phyloP scores from a whole-genome alignment of 2,888 invertebrate species.

The Melanchra persicariae region DNA sequence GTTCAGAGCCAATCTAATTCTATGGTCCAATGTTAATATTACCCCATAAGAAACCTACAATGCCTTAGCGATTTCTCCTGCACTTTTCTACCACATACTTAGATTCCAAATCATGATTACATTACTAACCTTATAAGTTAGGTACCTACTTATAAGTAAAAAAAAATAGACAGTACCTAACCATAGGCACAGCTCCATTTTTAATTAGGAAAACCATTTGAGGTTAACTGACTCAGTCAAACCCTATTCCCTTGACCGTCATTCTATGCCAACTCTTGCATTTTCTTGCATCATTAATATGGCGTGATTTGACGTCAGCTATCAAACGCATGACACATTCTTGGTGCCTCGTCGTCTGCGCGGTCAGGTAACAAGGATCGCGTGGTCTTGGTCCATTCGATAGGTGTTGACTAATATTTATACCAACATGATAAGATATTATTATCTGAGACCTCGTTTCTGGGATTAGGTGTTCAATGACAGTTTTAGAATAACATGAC shows the following conservation, averaged over 20 bases:
- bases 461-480: conserved; percentile 45
- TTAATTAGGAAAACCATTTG: neutral
- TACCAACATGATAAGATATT: conserved; percentile 42
- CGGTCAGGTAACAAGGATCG: conserved; percentile 3
- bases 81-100: too few relatives aligned
- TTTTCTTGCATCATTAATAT: conserved; percentile 47
- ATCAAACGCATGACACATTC: conserved; percentile 39
- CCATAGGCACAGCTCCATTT: neutral
- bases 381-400: neutral
- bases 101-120: too few relatives aligned
- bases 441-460: conserved; percentile 37
- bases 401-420: conserved; percentile 14
- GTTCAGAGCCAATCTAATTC: too few relatives aligned
- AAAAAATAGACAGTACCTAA: too few relatives aligned
- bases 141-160: neutral
- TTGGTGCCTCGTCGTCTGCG: conserved; percentile 50
- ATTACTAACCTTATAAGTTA: too few relatives aligned
- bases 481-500: conserved; percentile 25
- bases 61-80: too few relatives aligned
- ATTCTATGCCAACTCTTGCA: neutral
- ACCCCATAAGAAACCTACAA: too few relatives aligned
- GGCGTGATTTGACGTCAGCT: conserved; percentile 48
- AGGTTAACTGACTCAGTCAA: conserved; percentile 1
- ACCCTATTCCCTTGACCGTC: conserved; percentile 1
- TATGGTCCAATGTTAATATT: too few relatives aligned